phyloP scores from a whole-genome alignment of 2,113 vertebrate genomes.

The Mixornis gularis region DNA sequence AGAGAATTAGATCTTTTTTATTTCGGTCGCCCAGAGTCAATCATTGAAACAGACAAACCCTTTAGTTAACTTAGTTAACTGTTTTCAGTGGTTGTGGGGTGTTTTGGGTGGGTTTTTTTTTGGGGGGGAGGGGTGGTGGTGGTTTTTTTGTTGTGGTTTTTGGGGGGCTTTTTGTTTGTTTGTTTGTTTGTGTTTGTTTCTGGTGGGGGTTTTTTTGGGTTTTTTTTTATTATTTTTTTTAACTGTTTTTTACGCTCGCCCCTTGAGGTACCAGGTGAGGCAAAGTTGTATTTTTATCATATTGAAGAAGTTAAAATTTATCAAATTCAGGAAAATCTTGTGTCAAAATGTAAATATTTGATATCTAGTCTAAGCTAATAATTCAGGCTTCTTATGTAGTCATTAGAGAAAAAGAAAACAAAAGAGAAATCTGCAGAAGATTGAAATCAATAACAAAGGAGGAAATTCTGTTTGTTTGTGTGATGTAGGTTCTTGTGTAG shows the following conservation, averaged over 20 bases:
- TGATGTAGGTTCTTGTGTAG: neutral
- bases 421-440: neutral
- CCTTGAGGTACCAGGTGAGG: neutral
- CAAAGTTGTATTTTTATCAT: neutral
- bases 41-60: neutral
- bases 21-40: neutral
- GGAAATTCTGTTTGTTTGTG: neutral
- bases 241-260: neutral
- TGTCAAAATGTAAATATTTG: neutral
- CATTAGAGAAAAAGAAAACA: neutral
- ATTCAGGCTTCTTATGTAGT: neutral
- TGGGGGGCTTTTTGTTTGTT: too few relatives aligned
- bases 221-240: too few relatives aligned
- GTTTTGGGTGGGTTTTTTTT: too few relatives aligned
- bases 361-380: neutral
- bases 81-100: neutral
- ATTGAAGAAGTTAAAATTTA: neutral
- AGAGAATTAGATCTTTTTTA: neutral
- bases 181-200: too few relatives aligned
- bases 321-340: neutral
- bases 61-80: neutral
- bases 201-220: too few relatives aligned
- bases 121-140: too few relatives aligned
- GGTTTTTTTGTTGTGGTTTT: too few relatives aligned
- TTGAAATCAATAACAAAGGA: neutral